Percentiles rank a stretch among this genome's conserved stretches.
Evolutionary conservation across 2,888 invertebrate genomes (phyloP).

Genomic region (Lypha dubia): DNA sequence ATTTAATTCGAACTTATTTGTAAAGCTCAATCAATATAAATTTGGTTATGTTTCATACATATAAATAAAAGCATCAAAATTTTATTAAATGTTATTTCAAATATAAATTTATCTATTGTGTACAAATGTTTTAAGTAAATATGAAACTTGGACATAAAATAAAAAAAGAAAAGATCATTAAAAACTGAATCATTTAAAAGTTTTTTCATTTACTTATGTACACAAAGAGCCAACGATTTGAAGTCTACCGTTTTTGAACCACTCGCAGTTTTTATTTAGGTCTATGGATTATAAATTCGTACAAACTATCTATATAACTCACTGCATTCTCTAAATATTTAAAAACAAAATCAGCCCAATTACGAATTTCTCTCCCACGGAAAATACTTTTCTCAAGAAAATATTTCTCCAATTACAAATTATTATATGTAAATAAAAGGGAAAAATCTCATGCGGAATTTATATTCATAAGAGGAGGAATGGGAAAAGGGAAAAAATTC

Average conservation of each 20-base stretch:
- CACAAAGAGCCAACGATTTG: background rate
- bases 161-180: slow-evolving; percentile 56
- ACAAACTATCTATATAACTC: too few species aligned
- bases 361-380: too few species aligned
- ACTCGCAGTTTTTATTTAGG: too few species aligned
- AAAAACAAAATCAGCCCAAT: too few species aligned
- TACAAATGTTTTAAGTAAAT: slow-evolving; percentile 59
- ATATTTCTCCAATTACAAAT: too few species aligned
- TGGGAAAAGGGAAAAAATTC: too few species aligned
- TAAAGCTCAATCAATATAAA: background rate
- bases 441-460: too few species aligned
- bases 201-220: background rate
- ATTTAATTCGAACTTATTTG: background rate
- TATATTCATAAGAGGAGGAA: too few species aligned
- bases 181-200: slow-evolving; percentile 2
- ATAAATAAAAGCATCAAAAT: slow-evolving; percentile 33
- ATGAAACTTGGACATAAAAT: slow-evolving; percentile 39
- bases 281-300: too few species aligned
- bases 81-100: slow-evolving; percentile 69
- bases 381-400: too few species aligned
- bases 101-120: slow-evolving; percentile 59
- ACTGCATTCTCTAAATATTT: too few species aligned
- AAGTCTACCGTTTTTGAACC: background rate
- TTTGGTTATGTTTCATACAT: background rate
- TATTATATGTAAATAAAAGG: too few species aligned